These are phyloP conservation scores for Syndactyla subalaris DNA, from an alignment of 2,797 vertebrate species.

Conservation along the genomic window DNA sequence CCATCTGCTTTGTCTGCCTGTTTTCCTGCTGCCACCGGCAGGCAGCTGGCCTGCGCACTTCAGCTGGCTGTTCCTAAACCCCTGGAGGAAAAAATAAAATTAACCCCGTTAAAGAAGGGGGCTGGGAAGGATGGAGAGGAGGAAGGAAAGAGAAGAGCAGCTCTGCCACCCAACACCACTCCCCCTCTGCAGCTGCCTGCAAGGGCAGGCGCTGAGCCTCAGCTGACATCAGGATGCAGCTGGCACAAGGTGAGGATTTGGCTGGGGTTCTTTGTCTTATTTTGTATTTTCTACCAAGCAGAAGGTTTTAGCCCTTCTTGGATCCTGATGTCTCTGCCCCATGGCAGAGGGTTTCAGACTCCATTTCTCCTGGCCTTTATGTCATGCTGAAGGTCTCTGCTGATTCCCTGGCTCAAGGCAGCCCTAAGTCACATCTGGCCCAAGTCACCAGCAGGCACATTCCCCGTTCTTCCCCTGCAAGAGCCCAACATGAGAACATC, in stretches of 20 bases:
- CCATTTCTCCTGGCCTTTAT: neutral
- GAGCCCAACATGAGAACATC: neutral
- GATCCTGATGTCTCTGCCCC: neutral
- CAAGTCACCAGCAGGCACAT: neutral
- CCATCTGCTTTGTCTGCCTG: conserved; percentile 76
- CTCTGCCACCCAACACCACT: neutral
- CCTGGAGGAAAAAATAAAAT: conserved; percentile 67
- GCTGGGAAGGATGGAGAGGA: conserved; percentile 24
- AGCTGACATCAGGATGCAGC: neutral
- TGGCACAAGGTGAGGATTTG: neutral
- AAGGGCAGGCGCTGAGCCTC: neutral
- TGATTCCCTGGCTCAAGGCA: fast-evolving
- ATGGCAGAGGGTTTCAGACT: neutral
- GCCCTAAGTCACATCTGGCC: neutral
- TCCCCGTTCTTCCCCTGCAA: neutral
- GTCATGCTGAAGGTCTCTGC: neutral
- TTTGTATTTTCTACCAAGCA: neutral
- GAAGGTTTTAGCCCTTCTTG: neutral
- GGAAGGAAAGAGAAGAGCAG: neutral
- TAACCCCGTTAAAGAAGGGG: conserved; percentile 49
- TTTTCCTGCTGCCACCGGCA: conserved; percentile 70
- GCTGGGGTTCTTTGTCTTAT: neutral
- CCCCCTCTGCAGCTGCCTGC: neutral
- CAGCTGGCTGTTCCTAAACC: conserved; percentile 60
- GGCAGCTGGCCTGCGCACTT: conserved; percentile 73